A percentile compares a stretch with the other conserved stretches of the same genome.
phyloP scores from a whole-genome alignment of 2,797 vertebrate species.

The Anniella stebbinsi region DNA sequence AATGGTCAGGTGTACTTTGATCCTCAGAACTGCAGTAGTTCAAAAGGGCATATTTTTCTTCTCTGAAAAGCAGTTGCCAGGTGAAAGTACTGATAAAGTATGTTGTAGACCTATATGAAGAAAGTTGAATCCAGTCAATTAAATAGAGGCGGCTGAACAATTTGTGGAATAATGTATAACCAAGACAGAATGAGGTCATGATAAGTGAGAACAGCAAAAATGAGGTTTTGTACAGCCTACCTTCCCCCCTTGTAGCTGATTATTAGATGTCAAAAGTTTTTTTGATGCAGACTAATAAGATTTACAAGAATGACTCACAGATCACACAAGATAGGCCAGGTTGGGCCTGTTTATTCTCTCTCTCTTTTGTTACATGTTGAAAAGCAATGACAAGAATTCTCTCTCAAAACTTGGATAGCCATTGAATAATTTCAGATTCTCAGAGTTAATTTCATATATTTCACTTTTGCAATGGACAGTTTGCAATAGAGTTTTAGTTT shows the following conservation, averaged over 20 bases:
- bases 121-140: constrained; percentile 13
- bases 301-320: constrained; percentile 34
- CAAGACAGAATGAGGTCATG: neutral
- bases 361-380: constrained; percentile 4
- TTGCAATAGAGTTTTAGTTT: constrained; percentile 2
- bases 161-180: constrained; percentile 4
- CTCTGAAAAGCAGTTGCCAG: constrained; percentile 7
- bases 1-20: neutral
- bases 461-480: neutral
- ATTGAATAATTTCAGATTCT: constrained; percentile 8
- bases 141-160: neutral
- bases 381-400: constrained; percentile 9
- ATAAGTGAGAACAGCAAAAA: constrained; percentile 15
- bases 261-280: constrained; percentile 38
- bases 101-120: neutral
- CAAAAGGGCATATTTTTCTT: constrained; percentile 12
- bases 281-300: constrained; percentile 39
- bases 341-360: constrained; percentile 13
- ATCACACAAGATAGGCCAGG: constrained; percentile 19
- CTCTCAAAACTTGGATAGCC: constrained; percentile 1
- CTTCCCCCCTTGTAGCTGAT: neutral
- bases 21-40: neutral
- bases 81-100: constrained; percentile 2
- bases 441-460: constrained; percentile 17
- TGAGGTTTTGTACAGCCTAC: neutral